A percentile compares a stretch with the other conserved stretches of the same genome.
These are phyloP conservation scores for Ophthalmolycus amberensis DNA, from an alignment of 2,113 vertebrate species.

Conservation along the genomic window DNA sequence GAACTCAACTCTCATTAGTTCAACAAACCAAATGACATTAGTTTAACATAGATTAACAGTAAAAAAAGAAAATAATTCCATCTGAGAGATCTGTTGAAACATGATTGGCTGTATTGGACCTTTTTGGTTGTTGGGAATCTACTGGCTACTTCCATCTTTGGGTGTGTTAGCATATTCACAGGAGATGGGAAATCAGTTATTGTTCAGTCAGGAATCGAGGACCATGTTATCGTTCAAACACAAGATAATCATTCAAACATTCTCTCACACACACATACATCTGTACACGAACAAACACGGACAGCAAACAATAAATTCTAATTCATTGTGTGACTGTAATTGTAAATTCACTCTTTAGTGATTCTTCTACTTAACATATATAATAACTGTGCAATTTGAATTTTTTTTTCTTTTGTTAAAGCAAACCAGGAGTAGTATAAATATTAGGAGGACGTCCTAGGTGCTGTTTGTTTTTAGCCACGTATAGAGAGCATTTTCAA, in stretches of 20 bases:
- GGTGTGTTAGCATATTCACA: slow-evolving; percentile 48
- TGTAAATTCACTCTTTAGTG: slow-evolving; percentile 69
- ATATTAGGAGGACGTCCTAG: slow-evolving; percentile 41
- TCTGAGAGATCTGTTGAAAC: neutral
- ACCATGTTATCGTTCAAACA: slow-evolving; percentile 23
- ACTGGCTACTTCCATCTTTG: slow-evolving; percentile 54
- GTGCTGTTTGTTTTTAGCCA: slow-evolving; percentile 22
- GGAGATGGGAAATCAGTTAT: slow-evolving; percentile 56
- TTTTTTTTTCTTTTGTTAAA: slow-evolving; percentile 43
- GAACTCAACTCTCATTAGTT: slow-evolving; percentile 31
- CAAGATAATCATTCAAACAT: neutral
- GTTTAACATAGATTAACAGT: slow-evolving; percentile 23
- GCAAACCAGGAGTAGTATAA: slow-evolving; percentile 70
- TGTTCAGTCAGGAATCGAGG: slow-evolving; percentile 73
- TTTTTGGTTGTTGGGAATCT: slow-evolving; percentile 26
- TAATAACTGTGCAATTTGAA: slow-evolving; percentile 74
- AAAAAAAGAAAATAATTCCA: slow-evolving; percentile 2
- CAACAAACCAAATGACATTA: slow-evolving; percentile 12
- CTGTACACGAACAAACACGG: slow-evolving; percentile 43
- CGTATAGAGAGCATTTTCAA: slow-evolving; percentile 23
- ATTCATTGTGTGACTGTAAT: slow-evolving; percentile 56
- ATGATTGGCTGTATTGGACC: slow-evolving; percentile 10
- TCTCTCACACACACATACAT: neutral
- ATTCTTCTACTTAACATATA: slow-evolving; percentile 70
- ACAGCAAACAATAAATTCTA: slow-evolving; percentile 44